Base-by-base conservation (phyloP, 2,888 invertebrate species). In the Petrolisthes manimaculis region DNA sequence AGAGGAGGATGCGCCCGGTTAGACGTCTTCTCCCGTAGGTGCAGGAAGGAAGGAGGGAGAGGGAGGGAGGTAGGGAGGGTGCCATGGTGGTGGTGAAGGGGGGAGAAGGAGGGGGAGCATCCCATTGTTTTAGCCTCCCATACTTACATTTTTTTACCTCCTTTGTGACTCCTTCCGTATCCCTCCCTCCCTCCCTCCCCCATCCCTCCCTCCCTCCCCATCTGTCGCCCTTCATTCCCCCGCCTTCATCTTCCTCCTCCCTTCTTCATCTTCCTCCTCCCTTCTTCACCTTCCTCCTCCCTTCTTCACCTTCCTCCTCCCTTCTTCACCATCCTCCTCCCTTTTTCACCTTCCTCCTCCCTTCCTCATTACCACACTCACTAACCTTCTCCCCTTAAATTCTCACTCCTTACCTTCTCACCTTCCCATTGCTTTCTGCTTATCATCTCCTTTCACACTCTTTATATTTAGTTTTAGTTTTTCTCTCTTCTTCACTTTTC, bases 91-190 rank as follows among this genome's bases (percentile, higher is more conserved):
- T 8, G 37, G 74, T 24, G 37, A 69, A 61, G n/a, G 51, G 18
- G n/a, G 71, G 79, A 54, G 69, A 69, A 24, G 71, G 53, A 78
- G 67, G 67, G 61, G 12, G 53, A 55, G 80, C 9, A 14, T 9
- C 56, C 82, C 51, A 69, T 82, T 84, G 74, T 84, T 77, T 77
- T 77, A 75, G 51, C 51, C 61, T 56, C 61, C 84, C 61, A 24
- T 53, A 18, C 61, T 55, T 61, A 14, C 14, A 61, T 61, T 61
- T 61, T 61, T 14, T 61, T 61, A 61, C 61, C 61, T 61, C 14
- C 61, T 14, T 61, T 61, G 8, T 61, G 8, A 6, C 14, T 61
- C 14, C 6, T 14, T 61, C 8, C 61, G 6, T 61, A 61, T 61
- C 14, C 61, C 14, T 61, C 61, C 14, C n/a, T n/a, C n/a, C n/a